Evolutionary conservation across 2,797 vertebrate genomes (phyloP).

Genomic region (Ctenopoma multispine): DNA sequence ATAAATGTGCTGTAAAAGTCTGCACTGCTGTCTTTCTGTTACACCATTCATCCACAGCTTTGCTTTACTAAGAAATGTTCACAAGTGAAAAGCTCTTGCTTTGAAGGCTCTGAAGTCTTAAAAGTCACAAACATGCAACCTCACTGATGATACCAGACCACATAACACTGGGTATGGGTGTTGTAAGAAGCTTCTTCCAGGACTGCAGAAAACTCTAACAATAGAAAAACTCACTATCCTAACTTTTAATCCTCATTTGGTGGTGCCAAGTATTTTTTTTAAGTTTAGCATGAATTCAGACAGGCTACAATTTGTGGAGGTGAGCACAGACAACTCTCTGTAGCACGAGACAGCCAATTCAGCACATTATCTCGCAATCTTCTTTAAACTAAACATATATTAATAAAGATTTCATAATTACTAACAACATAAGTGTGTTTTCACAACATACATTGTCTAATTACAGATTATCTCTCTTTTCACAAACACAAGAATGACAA

Average conservation of each 20-base stretch:
- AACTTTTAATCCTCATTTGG: constrained; percentile 17
- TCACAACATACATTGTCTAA: constrained; percentile 33
- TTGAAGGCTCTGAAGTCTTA: constrained; percentile 50
- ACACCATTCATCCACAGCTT: not conserved
- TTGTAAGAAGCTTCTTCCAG: constrained; percentile 3
- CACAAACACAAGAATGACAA: not conserved
- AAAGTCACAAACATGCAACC: constrained; percentile 57
- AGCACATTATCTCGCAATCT: not conserved
- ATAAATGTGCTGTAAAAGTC: constrained; percentile 5
- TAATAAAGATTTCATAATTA: constrained; percentile 18
- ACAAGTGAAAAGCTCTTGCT: constrained; percentile 29
- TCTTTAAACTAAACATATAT: not conserved
- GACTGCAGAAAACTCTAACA: not conserved
- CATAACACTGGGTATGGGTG: constrained; percentile 8
- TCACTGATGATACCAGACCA: constrained; percentile 40
- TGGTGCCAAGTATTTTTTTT: constrained; percentile 5
- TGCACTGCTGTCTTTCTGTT: not conserved
- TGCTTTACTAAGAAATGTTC: constrained; percentile 22
- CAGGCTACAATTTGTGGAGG: constrained; percentile 13
- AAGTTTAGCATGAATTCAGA: constrained; percentile 11
- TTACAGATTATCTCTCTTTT: constrained; percentile 9
- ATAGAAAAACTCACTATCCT: constrained; percentile 15
- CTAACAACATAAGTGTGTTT: constrained; percentile 31
- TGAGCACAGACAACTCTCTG: constrained; percentile 15
- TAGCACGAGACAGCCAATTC: not conserved